Evolutionary conservation across 2,888 invertebrate species (phyloP).

Genomic region (Drosophila dives): DNA sequence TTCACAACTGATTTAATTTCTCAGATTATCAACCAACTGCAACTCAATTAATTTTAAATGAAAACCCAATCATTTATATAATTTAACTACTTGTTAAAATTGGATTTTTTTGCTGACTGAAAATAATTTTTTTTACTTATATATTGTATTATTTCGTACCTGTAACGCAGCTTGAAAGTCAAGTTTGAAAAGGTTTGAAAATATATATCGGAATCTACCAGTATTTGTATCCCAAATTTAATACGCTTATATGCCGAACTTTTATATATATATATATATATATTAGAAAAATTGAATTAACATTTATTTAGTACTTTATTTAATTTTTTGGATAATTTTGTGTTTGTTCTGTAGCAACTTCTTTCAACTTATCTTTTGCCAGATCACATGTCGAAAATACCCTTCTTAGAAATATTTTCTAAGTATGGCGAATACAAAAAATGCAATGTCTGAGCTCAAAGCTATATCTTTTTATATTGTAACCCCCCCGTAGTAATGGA

Average conservation of each 20-base stretch:
- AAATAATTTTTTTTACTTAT: not conserved
- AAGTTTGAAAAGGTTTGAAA: accelerated
- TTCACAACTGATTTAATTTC: not conserved
- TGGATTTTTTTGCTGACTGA: not conserved
- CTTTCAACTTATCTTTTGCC: not conserved
- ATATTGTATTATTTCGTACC: not conserved
- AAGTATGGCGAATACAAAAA: conserved; percentile 14
- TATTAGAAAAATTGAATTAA: accelerated
- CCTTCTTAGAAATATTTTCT: not conserved
- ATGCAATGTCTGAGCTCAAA: conserved; percentile 34
- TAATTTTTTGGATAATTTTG: not conserved
- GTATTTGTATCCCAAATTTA: accelerated
- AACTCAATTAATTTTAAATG: not conserved
- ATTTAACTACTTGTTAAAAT: not conserved
- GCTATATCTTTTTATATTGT: conserved; percentile 39
- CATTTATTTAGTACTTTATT: not conserved
- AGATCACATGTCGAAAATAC: not conserved
- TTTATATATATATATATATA: not conserved
- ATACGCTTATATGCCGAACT: not conserved
- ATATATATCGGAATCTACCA: not conserved
- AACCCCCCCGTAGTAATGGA: conserved; percentile 12
- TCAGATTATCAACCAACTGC: no score
- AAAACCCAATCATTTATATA: not conserved
- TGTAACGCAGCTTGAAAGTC: not conserved
- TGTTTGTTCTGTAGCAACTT: no score